Conservation (phyloP, 2,888 invertebrate genomes). For the Chydorus sphaericus region DNA sequence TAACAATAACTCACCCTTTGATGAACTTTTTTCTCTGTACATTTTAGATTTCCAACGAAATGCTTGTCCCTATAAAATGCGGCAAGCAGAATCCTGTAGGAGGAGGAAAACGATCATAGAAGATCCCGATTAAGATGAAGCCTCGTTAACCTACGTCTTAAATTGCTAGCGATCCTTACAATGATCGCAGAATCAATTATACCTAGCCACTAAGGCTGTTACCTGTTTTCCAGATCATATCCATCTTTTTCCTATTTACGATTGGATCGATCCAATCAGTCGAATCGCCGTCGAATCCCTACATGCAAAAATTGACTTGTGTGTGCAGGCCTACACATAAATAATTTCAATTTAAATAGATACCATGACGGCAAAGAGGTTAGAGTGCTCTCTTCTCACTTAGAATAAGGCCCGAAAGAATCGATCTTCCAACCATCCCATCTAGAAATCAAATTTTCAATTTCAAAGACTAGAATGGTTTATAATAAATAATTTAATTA, state of each 20-base stretch:
- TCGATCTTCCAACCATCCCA: constrained; percentile 68
- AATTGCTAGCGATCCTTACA: background rate
- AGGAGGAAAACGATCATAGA: constrained; percentile 28
- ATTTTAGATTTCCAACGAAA: constrained; percentile 15
- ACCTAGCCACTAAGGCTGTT: constrained; percentile 43
- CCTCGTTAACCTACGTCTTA: constrained; percentile 2
- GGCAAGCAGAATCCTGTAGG: constrained; percentile 39
- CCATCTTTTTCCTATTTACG: constrained; percentile 48
- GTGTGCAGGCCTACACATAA: too few relatives aligned
- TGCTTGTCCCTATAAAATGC: constrained; percentile 25
- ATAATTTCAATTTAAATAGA: too few relatives aligned
- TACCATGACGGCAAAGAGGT: constrained; percentile 51
- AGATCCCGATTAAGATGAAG: constrained; percentile 34
- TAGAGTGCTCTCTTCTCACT: constrained; percentile 72
- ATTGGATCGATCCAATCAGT: constrained; percentile 61
- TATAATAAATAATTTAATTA: background rate
- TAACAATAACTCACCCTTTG: background rate
- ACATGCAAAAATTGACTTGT: too few relatives aligned
- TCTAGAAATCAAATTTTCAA: constrained; percentile 27
- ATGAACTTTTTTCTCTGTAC: constrained; percentile 15
- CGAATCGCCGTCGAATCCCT: constrained; percentile 73
- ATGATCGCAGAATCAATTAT: background rate
- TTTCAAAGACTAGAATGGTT: background rate
- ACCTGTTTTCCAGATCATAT: constrained; percentile 70
- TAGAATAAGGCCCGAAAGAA: constrained; percentile 79